A percentile compares a stretch with the other conserved stretches of the same genome.
phyloP scores from a whole-genome alignment of 2,888 invertebrate species.

The Dendrolimus pini region DNA sequence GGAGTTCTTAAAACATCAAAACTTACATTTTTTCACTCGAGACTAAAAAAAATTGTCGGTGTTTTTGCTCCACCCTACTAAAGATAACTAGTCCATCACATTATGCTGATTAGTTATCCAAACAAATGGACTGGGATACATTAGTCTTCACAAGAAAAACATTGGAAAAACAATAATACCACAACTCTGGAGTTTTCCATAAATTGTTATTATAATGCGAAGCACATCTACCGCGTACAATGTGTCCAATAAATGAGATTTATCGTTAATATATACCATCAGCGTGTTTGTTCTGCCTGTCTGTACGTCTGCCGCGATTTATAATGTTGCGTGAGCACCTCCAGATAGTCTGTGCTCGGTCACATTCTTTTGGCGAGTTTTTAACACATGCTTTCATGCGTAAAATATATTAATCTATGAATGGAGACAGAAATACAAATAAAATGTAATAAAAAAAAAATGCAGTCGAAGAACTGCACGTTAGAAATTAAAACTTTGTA shows the following conservation, averaged over 20 bases:
- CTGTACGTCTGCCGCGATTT: slow-evolving; percentile 15
- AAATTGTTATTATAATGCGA: slow-evolving; percentile 7
- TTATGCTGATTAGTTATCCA: not conserved
- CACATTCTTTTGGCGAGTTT: not conserved
- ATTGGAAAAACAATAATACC: not conserved
- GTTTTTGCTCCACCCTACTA: no score
- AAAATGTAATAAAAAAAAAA: no score
- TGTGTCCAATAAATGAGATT: slow-evolving; percentile 38
- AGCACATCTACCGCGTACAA: slow-evolving; percentile 21
- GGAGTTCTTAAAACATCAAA: no score
- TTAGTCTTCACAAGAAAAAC: not conserved
- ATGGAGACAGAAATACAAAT: no score
- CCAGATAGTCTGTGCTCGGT: not conserved
- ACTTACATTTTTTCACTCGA: no score
- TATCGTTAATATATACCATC: slow-evolving; percentile 51
- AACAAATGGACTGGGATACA: not conserved
- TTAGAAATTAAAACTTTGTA: no score
- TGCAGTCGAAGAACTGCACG: no score
- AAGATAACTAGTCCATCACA: no score
- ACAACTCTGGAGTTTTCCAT: not conserved
- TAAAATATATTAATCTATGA: no score
- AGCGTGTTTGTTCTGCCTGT: slow-evolving; percentile 32
- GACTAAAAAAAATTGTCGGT: no score
- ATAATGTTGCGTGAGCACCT: slow-evolving; percentile 5
- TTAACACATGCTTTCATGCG: no score